Evolutionary conservation across 2,113 vertebrate genomes (phyloP).

Genomic region (Bombycilla garrulus): DNA sequence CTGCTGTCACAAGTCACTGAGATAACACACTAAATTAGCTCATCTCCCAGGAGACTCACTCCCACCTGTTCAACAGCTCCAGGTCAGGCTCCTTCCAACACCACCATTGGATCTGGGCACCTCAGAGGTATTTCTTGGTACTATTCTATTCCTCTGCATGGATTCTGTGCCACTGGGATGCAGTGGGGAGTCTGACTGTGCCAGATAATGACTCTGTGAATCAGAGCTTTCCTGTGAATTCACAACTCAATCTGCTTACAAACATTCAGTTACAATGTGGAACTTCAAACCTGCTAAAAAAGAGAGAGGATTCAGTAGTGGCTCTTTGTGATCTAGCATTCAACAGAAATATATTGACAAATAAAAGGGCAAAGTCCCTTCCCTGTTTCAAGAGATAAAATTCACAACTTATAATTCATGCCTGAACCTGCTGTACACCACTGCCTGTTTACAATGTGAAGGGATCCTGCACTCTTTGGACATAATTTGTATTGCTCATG

Average conservation of each 20-base stretch:
- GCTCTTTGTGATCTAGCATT: neutral
- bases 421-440: neutral
- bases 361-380: neutral
- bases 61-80: slow-evolving; percentile 15
- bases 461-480: neutral
- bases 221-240: neutral
- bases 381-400: neutral
- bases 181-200: neutral
- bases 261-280: neutral
- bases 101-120: neutral
- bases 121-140: neutral
- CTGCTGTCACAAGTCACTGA: slow-evolving; percentile 3
- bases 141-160: neutral
- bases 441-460: neutral
- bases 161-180: neutral
- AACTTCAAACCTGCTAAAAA: neutral
- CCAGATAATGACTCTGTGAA: neutral
- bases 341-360: neutral
- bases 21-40: neutral
- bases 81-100: neutral
- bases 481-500: neutral
- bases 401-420: neutral
- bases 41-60: slow-evolving; percentile 18
- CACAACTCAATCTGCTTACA: neutral
- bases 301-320: neutral